Conservation (phyloP, 1,140 invertebrate species). For the Atopsyche davidsoni region DNA sequence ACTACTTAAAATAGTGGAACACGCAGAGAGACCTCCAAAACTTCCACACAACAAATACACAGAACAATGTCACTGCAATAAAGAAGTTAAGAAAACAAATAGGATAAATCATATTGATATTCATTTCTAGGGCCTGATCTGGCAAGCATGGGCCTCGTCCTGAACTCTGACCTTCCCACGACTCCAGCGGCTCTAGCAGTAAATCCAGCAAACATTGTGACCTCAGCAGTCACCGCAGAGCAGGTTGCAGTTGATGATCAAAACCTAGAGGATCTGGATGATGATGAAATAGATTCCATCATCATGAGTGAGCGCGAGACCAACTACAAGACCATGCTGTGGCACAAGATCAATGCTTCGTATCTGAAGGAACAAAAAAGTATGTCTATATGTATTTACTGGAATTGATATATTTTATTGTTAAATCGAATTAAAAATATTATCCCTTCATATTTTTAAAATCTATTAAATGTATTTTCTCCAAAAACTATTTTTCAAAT, state of each 20-base stretch:
- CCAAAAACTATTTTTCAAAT: too few species aligned
- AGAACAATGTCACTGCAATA: too few species aligned
- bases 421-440: too few species aligned
- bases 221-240: conserved; percentile 9
- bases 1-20: too few species aligned
- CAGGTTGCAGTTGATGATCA: conserved; percentile 34
- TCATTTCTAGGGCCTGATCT: conserved; percentile 22
- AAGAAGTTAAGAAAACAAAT: too few species aligned
- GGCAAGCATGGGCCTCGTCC: conserved; percentile 23
- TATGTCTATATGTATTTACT: too few species aligned
- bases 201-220: conserved; percentile 27
- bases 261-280: conserved; percentile 74
- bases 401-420: too few species aligned
- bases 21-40: too few species aligned
- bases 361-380: conserved; percentile 79
- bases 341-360: conserved; percentile 77
- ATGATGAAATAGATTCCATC: conserved; percentile 81
- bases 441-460: too few species aligned
- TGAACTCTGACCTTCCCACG: background rate
- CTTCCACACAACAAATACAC: too few species aligned
- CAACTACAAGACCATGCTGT: conserved; percentile 70
- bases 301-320: conserved; percentile 80
- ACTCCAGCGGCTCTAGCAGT: background rate
- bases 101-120: background rate
- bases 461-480: conserved; percentile 9